Percentiles rank a stretch among this genome's conserved stretches.
Evolutionary conservation across 2,888 invertebrate genomes (phyloP).

Genomic region (Apoderus coryli): DNA sequence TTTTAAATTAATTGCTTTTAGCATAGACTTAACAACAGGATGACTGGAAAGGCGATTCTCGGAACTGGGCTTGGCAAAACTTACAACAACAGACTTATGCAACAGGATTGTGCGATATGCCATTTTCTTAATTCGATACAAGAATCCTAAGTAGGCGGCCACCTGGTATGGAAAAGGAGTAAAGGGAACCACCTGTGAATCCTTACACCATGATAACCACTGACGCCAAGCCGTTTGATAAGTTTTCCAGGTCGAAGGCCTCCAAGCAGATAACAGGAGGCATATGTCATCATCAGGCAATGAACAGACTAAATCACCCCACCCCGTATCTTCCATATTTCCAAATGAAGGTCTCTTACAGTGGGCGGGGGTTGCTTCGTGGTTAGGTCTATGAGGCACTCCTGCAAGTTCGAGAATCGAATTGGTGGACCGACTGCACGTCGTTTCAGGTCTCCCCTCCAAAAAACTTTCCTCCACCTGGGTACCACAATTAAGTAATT

Average conservation of each 20-base stretch:
- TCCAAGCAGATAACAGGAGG: constrained; percentile 5
- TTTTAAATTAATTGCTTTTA: constrained; percentile 14
- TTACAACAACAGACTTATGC: constrained; percentile 10
- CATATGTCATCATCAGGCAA: neutral
- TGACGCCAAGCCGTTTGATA: constrained; percentile 6
- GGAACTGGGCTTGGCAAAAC: constrained; percentile 8
- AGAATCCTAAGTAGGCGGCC: constrained; percentile 1
- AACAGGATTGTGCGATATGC: constrained; percentile 9
- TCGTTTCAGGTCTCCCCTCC: constrained; percentile 15
- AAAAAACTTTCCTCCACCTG: constrained; percentile 19
- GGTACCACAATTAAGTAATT: constrained; percentile 17
- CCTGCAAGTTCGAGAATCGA: constrained; percentile 7
- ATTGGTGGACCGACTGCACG: constrained; percentile 6
- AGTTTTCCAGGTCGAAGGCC: constrained; percentile 9
- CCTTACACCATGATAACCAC: neutral
- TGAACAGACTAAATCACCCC: constrained; percentile 1
- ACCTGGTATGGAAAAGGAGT: neutral
- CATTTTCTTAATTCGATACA: neutral
- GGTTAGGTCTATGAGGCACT: constrained; percentile 9
- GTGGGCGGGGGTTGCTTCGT: constrained; percentile 7
- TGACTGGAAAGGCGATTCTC: constrained; percentile 8
- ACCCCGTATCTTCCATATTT: constrained; percentile 11
- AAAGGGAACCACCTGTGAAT: neutral
- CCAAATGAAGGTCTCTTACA: constrained; percentile 9
- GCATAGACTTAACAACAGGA: constrained; percentile 14